Evolutionary conservation across 2,888 invertebrate genomes (phyloP).

Genomic region (Abscondita cerata): DNA sequence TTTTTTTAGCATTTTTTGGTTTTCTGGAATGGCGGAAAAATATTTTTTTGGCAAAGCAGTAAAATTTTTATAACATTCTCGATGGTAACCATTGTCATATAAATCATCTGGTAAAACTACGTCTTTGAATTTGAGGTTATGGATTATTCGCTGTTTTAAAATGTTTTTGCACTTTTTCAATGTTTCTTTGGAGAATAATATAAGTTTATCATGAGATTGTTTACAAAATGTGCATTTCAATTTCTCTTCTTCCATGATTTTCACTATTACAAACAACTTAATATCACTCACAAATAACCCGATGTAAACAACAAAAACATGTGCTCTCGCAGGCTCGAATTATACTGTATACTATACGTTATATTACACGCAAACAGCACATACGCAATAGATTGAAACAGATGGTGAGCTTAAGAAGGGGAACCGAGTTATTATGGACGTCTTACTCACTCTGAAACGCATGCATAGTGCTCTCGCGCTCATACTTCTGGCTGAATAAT

Average conservation of each 20-base stretch:
- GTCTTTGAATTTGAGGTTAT: neutral
- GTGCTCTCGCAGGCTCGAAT: neutral
- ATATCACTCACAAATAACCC: neutral
- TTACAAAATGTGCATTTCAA: neutral
- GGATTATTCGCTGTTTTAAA: too few relatives aligned
- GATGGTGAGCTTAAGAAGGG: too few relatives aligned
- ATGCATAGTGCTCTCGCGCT: neutral
- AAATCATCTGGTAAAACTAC: neutral
- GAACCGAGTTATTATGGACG: too few relatives aligned
- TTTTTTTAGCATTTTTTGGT: neutral
- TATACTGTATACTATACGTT: neutral
- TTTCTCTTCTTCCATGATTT: neutral
- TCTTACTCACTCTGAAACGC: neutral
- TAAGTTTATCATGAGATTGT: neutral
- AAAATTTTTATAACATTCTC: neutral
- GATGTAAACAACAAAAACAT: neutral
- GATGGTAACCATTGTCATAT: neutral
- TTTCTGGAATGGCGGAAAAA: neutral
- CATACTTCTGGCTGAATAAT: too few relatives aligned
- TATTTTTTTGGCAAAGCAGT: neutral
- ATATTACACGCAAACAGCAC: too few relatives aligned
- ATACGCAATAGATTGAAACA: too few relatives aligned
- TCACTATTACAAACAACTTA: neutral
- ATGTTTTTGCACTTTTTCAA: neutral
- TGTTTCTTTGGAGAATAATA: neutral